Percentiles rank a stretch among this genome's conserved stretches.
phyloP scores from a whole-genome alignment of 2,797 vertebrate genomes.

The Sebastes kiyomatsui region DNA sequence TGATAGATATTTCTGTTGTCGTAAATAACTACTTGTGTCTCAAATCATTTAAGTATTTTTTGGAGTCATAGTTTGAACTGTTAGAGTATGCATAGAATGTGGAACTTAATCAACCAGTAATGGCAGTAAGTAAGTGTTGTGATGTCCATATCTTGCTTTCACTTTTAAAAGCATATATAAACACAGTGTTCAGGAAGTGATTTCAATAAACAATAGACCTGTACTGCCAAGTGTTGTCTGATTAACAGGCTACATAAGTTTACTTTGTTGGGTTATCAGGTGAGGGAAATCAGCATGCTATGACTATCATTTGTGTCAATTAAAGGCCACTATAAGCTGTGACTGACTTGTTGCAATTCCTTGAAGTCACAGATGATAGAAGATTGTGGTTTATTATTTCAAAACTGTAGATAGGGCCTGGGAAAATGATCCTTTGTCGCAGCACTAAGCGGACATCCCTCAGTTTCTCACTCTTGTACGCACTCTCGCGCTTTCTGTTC shows the following conservation, averaged over 20 bases:
- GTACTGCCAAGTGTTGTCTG: not conserved
- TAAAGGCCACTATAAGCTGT: not conserved
- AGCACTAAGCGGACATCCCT: not conserved
- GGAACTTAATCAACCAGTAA: not conserved
- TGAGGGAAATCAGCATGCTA: no score
- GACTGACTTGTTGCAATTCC: not conserved
- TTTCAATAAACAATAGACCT: not conserved
- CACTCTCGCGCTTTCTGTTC: conserved; percentile 12
- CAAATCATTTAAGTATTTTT: not conserved
- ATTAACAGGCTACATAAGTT: not conserved
- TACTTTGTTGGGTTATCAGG: no score
- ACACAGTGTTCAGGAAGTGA: not conserved
- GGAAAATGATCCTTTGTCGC: not conserved
- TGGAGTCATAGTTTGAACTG: not conserved
- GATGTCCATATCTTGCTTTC: not conserved
- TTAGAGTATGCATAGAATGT: not conserved
- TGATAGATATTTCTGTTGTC: not conserved
- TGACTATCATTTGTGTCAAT: no score
- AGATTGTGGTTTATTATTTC: not conserved
- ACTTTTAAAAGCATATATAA: not conserved
- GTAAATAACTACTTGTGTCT: not conserved
- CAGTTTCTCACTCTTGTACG: not conserved
- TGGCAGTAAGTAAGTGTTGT: not conserved
- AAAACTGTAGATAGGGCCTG: not conserved
- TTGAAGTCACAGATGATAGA: not conserved